Evolutionary conservation across 2,888 invertebrate genomes (phyloP).

Genomic region (Hermaeophaga mercurialis): DNA sequence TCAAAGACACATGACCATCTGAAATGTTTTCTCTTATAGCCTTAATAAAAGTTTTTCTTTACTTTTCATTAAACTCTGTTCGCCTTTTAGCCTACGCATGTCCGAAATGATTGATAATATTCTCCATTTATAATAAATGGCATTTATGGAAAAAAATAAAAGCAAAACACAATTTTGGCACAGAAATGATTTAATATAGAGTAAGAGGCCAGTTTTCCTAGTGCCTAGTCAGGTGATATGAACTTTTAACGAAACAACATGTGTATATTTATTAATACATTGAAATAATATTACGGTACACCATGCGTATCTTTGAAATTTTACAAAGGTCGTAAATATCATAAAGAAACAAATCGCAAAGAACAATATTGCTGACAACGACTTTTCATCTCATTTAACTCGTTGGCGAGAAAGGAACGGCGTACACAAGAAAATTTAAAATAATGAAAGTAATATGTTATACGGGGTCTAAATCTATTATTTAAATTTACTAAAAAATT

Average conservation of each 20-base stretch:
- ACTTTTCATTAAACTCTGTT: constrained; percentile 25
- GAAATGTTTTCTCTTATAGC: constrained; percentile 32
- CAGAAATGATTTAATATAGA: too few species aligned
- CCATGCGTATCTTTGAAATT: too few species aligned
- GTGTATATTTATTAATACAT: too few species aligned
- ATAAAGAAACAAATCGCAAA: constrained; percentile 11
- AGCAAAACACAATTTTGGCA: too few species aligned
- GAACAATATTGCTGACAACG: constrained; percentile 10
- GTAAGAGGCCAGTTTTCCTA: too few species aligned
- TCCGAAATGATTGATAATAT: constrained; percentile 22
- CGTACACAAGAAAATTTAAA: constrained; percentile 30
- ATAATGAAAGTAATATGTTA: constrained; percentile 32
- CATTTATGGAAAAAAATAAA: too few species aligned
- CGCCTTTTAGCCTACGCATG: constrained; percentile 19
- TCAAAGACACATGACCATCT: constrained; percentile 25
- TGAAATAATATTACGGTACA: too few species aligned
- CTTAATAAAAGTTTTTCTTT: constrained; percentile 32
- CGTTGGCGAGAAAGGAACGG: constrained; percentile 11
- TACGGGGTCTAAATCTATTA: constrained; percentile 33
- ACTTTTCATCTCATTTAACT: constrained; percentile 23
- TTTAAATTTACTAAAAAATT: constrained; percentile 42
- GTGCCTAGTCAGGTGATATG: too few species aligned
- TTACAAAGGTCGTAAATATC: constrained; percentile 10
- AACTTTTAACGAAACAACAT: too few species aligned
- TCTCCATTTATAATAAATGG: constrained; percentile 19